Evolutionary conservation across 1,140 invertebrate species (phyloP).

Genomic region (Penaeus japonicus): DNA sequence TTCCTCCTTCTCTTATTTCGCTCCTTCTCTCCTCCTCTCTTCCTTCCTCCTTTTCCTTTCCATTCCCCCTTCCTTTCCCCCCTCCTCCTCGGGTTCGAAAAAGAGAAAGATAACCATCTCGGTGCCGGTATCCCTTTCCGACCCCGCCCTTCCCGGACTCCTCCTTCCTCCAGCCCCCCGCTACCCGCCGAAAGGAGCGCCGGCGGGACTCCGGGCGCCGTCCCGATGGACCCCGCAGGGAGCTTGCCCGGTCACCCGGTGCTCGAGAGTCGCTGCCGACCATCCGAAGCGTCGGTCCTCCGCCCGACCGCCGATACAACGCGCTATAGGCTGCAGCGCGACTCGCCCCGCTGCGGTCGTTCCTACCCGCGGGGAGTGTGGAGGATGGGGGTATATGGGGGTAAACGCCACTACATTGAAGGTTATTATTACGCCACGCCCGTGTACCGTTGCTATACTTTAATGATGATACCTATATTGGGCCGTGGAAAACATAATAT

Average conservation of each 20-base stretch:
- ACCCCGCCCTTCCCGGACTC: not conserved
- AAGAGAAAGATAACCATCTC: no score
- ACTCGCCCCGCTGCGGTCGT: no score
- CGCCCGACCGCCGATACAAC: constrained; percentile 65
- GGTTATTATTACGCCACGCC: no score
- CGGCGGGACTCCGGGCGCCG: not conserved
- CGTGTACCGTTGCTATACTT: no score
- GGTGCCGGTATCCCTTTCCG: no score
- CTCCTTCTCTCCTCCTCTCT: not conserved
- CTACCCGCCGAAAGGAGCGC: constrained; percentile 2
- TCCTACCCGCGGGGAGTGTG: no score
- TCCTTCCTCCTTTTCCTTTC: not conserved
- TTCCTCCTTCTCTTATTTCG: not conserved
- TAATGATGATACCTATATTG: no score
- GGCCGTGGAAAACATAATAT: no score
- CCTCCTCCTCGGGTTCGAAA: not conserved
- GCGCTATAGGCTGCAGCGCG: constrained; percentile 67
- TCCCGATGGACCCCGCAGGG: constrained; percentile 69
- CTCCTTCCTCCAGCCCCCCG: not conserved
- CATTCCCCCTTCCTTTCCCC: not conserved
- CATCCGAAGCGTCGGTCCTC: constrained; percentile 76
- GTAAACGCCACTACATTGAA: no score
- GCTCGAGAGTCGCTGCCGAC: constrained; percentile 82
- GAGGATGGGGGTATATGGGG: no score
- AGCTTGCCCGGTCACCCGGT: constrained; percentile 87